These are phyloP conservation scores for Cylloceria caligata DNA, from an alignment of 2,888 invertebrate genomes.

Conservation along the genomic window DNA sequence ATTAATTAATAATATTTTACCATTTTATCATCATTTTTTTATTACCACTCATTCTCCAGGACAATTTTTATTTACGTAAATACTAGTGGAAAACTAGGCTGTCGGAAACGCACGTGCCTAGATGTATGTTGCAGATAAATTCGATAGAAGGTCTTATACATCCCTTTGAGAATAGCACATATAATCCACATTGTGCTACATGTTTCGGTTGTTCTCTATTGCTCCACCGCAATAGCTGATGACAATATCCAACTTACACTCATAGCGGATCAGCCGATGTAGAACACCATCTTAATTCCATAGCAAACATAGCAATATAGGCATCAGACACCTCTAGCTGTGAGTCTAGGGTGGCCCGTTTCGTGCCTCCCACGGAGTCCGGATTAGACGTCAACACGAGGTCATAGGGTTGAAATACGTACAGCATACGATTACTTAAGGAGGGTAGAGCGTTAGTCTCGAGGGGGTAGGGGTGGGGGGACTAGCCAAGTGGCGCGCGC, in stretches of 20 bases:
- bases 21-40: neutral
- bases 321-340: conserved; percentile 26
- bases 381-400: conserved; percentile 18
- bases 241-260: no score
- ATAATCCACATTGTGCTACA: no score
- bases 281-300: conserved; percentile 58
- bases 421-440: neutral
- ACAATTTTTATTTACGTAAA: neutral
- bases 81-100: neutral
- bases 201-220: no score
- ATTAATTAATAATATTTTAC: neutral
- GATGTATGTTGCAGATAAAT: neutral
- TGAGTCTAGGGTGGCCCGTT: conserved; percentile 5
- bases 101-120: neutral
- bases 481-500: no score
- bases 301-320: conserved; percentile 46
- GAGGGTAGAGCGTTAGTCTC: no score
- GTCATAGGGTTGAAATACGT: conserved; percentile 18
- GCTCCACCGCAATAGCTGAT: no score
- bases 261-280: no score
- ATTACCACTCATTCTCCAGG: neutral
- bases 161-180: conserved; percentile 5
- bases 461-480: no score
- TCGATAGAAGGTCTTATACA: conserved; percentile 4
- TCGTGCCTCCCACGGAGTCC: conserved; percentile 13